Percentiles rank a stretch among this genome's conserved stretches.
These are phyloP conservation scores for Acanthurus tractus DNA, from an alignment of 2,797 vertebrate genomes.

Conservation along the genomic window DNA sequence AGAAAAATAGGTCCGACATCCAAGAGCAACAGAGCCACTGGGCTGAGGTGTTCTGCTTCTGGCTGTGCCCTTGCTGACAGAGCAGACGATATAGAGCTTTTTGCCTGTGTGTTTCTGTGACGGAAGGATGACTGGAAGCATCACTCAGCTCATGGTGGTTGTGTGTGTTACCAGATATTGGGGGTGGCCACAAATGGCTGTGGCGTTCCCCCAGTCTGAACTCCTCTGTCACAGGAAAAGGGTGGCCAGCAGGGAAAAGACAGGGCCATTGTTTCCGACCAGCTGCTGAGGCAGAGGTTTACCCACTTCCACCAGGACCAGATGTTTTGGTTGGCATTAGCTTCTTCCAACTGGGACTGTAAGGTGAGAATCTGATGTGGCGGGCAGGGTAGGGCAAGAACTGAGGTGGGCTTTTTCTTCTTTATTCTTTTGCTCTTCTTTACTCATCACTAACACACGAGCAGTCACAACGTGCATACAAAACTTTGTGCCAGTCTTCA, in stretches of 20 bases:
- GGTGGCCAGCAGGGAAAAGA: conserved; percentile 40
- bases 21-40: conserved; percentile 75
- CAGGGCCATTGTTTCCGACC: conserved; percentile 65
- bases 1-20: conserved; percentile 62
- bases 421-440: conserved; percentile 23
- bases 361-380: conserved; percentile 62
- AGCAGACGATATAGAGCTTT: conserved; percentile 31
- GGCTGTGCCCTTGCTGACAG: conserved; percentile 69
- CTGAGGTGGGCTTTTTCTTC: conserved; percentile 16
- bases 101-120: conserved; percentile 46
- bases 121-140: conserved; percentile 52
- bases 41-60: conserved; percentile 68
- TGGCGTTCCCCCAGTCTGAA: conserved; percentile 14
- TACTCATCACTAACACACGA: conserved; percentile 30
- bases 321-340: conserved; percentile 72
- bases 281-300: conserved; percentile 60
- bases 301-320: conserved; percentile 40
- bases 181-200: conserved; percentile 40
- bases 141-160: conserved; percentile 46
- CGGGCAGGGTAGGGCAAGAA: conserved; percentile 32
- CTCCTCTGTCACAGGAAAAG: conserved; percentile 15
- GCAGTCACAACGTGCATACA: conserved; percentile 9
- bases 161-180: conserved; percentile 38
- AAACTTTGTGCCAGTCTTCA: conserved; percentile 23
- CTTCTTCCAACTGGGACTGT: conserved; percentile 26